phyloP scores from a whole-genome alignment of 2,888 invertebrate species.

The Tryphoninae sp. region DNA sequence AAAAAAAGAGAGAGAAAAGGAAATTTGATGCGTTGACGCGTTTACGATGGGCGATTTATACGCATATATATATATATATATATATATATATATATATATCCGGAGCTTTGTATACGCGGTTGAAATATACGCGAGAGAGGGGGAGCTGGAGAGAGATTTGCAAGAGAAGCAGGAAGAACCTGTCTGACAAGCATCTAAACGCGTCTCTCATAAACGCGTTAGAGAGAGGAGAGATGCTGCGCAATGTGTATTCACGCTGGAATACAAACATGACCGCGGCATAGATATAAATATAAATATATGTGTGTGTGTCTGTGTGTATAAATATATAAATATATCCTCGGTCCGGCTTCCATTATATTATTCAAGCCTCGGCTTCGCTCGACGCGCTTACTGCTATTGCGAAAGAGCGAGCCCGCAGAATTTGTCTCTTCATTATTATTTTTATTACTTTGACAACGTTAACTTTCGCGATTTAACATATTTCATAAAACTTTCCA shows the following conservation, averaged over 20 bases:
- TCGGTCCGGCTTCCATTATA: background rate
- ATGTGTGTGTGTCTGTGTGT: background rate
- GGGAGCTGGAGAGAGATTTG: background rate
- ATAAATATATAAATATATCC: background rate
- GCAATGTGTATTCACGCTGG: constrained; percentile 1
- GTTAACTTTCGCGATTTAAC: background rate
- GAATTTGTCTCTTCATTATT: constrained; percentile 5
- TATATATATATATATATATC: background rate
- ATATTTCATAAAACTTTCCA: constrained; percentile 31
- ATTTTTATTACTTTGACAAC: background rate
- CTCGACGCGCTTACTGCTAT: constrained; percentile 9
- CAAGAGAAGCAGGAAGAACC: constrained; percentile 37
- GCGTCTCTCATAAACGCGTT: constrained; percentile 39
- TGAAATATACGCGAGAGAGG: background rate
- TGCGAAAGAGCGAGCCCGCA: constrained; percentile 6
- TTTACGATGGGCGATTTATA: background rate
- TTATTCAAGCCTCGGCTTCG: constrained; percentile 38
- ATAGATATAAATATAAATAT: background rate
- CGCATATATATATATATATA: background rate
- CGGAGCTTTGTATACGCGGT: constrained; percentile 1
- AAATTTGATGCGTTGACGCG: background rate
- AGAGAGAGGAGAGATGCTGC: constrained; percentile 35
- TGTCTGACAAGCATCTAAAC: constrained; percentile 40
- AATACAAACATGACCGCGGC: background rate
- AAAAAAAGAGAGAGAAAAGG: no score